Evolutionary conservation across 1,140 invertebrate genomes (phyloP), one percentile per base, ranked within the genome.

Genomic region (Drepana arcuata): DNA sequence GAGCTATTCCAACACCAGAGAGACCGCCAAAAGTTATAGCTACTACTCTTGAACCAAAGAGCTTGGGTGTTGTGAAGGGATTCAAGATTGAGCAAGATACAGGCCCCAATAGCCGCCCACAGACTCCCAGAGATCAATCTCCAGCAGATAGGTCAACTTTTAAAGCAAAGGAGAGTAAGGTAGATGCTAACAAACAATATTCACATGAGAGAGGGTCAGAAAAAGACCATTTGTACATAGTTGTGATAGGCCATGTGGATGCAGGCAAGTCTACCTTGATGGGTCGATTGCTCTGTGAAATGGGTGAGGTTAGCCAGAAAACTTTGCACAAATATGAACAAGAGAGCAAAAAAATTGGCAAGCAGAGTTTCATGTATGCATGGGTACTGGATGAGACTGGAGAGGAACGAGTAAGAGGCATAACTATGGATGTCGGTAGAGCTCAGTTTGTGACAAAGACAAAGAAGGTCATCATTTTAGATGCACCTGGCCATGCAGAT

Each of bases 321-420:
- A 87, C 91, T 0, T 95, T 99, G 88, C 96, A 99, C 73, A 99
- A 98, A 75, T 97, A 98, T 87, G 96, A 99, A 73, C 94, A 96
- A 66, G 97, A 99, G 62, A 97, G 97, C 32, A 95, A 95, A 68
- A 99, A 99, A 75, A 81, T 97, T 48, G 98, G 98, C 0, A 99
- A 99, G 83, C 94, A 97, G 51, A 98, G 96, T 27, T 99, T 99
- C 66, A 93, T 95, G 83, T 99, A 95, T 85, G 98, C 98, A 9
- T 99, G 98, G 98, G 95, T 99, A 6, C 83, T 99, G n/a, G 98
- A 99, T 85, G 96, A 99, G 85, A 99, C 96, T 44, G 95, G 95
- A 5, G 97, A 99, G 84, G 97, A 99, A 85, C 89, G 97, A 87
- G 91, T 86, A 34, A 77, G 85, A 36, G 88, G 86, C 3, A 97